Evolutionary conservation across 2,888 invertebrate species (phyloP).

Genomic region (Ypsolopha sequella): DNA sequence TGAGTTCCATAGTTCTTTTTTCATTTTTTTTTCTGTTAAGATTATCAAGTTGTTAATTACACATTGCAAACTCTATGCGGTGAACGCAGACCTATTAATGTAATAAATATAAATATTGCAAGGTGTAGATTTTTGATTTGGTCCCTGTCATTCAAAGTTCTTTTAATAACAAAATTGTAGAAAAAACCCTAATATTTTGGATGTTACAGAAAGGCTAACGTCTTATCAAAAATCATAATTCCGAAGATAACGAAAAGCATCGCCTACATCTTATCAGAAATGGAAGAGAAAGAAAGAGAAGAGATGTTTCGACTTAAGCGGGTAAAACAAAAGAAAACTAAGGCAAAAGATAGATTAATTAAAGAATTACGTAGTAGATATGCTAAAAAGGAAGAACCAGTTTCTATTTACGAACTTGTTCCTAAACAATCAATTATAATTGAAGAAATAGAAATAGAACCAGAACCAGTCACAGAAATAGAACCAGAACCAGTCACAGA

Average conservation of each 20-base stretch:
- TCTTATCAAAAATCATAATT: slow-evolving; percentile 25
- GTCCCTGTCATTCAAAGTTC: too few species aligned
- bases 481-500: background rate
- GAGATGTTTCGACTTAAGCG: slow-evolving; percentile 25
- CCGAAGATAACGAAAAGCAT: slow-evolving; percentile 24
- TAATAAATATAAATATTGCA: too few species aligned
- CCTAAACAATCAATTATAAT: background rate
- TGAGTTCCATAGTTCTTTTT: too few species aligned
- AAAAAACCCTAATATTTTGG: slow-evolving; percentile 11
- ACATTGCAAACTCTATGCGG: too few species aligned
- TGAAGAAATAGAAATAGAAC: background rate
- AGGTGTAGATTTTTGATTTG: too few species aligned
- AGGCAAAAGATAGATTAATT: background rate
- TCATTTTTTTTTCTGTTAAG: too few species aligned
- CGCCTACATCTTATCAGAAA: slow-evolving; percentile 21
- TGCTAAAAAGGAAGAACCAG: background rate
- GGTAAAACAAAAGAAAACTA: background rate
- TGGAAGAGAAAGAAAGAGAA: slow-evolving; percentile 31
- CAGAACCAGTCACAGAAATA: background rate
- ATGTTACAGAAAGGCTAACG: slow-evolving; percentile 26
- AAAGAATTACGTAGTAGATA: background rate
- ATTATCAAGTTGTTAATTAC: too few species aligned
- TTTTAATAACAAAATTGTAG: background rate
- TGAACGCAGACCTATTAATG: too few species aligned
- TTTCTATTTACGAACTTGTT: background rate